Evolutionary conservation across 1,140 invertebrate species (phyloP).

Genomic region (Trichonephila inaurata): DNA sequence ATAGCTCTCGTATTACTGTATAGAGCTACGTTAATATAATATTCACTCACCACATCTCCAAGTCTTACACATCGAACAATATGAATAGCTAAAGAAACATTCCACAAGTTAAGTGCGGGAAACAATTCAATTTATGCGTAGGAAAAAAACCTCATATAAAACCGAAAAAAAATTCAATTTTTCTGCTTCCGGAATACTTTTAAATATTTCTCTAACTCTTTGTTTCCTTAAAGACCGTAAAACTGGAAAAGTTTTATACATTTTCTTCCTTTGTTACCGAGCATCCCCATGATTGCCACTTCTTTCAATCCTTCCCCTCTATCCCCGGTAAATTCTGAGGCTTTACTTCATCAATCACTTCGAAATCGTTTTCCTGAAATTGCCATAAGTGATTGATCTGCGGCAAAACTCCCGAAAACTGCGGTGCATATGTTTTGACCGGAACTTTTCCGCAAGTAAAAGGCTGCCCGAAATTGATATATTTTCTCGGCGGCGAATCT

Average conservation of each 20-base stretch:
- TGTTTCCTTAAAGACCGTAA: not conserved
- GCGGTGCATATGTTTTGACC: too few relatives aligned
- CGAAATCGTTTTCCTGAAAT: conserved; percentile 11
- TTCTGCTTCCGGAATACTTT: not conserved
- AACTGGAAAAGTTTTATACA: not conserved
- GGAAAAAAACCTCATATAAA: too few relatives aligned
- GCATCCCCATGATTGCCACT: not conserved
- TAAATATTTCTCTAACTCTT: not conserved
- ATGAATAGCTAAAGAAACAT: too few relatives aligned
- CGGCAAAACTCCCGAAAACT: not conserved
- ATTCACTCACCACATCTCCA: too few relatives aligned
- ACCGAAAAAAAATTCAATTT: not conserved
- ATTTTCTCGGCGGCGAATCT: too few relatives aligned
- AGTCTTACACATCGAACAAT: too few relatives aligned
- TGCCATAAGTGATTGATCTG: conserved; percentile 10
- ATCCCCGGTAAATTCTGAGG: not conserved
- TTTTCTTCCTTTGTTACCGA: not conserved
- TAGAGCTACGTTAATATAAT: too few relatives aligned
- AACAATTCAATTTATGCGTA: too few relatives aligned
- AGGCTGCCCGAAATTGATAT: too few relatives aligned
- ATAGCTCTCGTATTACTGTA: too few relatives aligned
- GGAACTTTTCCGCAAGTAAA: too few relatives aligned
- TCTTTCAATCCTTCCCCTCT: not conserved
- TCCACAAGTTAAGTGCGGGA: too few relatives aligned
- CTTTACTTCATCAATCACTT: not conserved